These are phyloP conservation scores for Xiphophorus birchmanni DNA, from an alignment of 2,797 vertebrate species.

Conservation along the genomic window DNA sequence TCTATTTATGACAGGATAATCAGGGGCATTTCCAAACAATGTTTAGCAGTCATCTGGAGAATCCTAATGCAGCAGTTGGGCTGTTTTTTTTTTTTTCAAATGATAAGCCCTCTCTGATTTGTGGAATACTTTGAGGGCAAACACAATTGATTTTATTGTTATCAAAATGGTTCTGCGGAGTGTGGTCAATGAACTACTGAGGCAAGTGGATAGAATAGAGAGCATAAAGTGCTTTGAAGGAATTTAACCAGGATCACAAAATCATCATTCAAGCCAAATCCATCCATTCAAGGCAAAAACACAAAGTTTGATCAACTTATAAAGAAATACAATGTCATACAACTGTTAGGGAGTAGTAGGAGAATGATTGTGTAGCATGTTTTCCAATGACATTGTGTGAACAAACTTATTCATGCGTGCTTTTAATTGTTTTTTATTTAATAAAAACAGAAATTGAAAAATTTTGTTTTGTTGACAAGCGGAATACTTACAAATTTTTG, in stretches of 20 bases:
- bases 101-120: conserved; percentile 45
- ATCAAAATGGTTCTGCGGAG: conserved; percentile 17
- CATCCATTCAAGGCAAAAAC: conserved; percentile 1
- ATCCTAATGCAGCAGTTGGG: conserved; percentile 34
- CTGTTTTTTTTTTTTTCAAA: conserved; percentile 24
- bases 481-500: no score
- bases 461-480: no score
- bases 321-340: not conserved
- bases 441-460: no score
- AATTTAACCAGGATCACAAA: conserved; percentile 23
- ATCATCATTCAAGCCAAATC: not conserved
- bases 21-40: conserved; percentile 41
- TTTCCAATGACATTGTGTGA: no score
- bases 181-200: conserved; percentile 10
- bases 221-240: conserved; percentile 18
- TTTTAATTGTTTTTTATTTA: no score
- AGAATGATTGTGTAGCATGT: no score
- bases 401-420: no score
- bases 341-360: not conserved
- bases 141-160: conserved; percentile 36
- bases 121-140: conserved; percentile 41
- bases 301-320: not conserved
- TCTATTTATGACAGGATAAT: conserved; percentile 56
- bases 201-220: conserved; percentile 7
- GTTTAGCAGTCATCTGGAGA: conserved; percentile 41